Base-by-base conservation (phyloP, 2,113 vertebrate genomes). In the Cyprinodon variegatus region DNA sequence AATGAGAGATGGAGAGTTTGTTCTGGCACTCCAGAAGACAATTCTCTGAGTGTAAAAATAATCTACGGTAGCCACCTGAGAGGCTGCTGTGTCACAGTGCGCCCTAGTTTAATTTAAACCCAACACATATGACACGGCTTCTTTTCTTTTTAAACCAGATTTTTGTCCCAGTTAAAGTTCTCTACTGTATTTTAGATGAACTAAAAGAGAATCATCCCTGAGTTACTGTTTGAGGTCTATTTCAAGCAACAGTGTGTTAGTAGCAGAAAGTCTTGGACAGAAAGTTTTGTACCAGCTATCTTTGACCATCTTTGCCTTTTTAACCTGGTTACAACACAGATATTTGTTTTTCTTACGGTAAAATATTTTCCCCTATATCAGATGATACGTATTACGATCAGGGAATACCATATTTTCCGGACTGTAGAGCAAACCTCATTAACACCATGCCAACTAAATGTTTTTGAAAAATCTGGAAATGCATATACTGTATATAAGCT, bases 1-100 rank as follows among this genome's bases (percentile, higher is more conserved):
- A 68, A 73, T 65, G 64, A 80, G 74, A 83, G 85, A 86, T 87
- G 78, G 81, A 90, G 82, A 89, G 86, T 91, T 88, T 79, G 92
- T 91, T 91, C 92, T 89, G 92, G 91, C 90, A 88, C 90, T 91
- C 87, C 80, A 89, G 88, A 86, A 91, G 91, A 85, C 83, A 81
- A 87, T 86, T 86, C 87, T 11, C 83, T 4, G 71, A 84, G 90
- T 92, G 90, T 93, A 94, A 94, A 95, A 95, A 94, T 94, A 94
- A 93, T 89, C 92, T 88, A 81, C 70, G 62, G 72, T 89, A 92
- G 82, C 90, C 94, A 94, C 92, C 91, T 95, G 94, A 94, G 92
- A 94, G 85, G 76, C 90, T 93, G 90, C 92, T 77, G 88, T 93
- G 93, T 94, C 93, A 94, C 91, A 92, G 86, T 85, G 79, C 82